Evolutionary conservation across 2,113 vertebrate species (phyloP).

Genomic region (Ceyx cyanopectus): DNA sequence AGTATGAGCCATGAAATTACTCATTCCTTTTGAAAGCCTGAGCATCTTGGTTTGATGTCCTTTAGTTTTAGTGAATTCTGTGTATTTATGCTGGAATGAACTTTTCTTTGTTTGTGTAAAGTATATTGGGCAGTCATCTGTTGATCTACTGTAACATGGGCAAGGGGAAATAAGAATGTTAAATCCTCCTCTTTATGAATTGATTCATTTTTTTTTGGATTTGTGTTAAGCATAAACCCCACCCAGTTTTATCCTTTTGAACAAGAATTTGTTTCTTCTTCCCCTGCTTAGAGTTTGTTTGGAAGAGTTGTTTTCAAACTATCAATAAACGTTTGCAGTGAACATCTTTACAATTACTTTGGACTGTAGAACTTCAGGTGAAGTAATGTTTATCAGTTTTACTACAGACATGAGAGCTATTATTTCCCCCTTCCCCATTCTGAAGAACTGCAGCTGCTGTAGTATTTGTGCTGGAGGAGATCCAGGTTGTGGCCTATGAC

Average conservation of each 20-base stretch:
- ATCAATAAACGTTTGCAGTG: not conserved
- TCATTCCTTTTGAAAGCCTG: not conserved
- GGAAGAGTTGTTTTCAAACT: not conserved
- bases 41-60: not conserved
- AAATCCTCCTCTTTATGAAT: not conserved
- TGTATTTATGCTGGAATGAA: not conserved
- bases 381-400: not conserved
- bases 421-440: not conserved
- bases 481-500: not conserved
- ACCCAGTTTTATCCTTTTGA: not conserved
- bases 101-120: not conserved
- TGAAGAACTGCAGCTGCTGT: not conserved
- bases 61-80: not conserved
- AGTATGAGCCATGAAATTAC: slow-evolving; percentile 12
- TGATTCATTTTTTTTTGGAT: not conserved
- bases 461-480: not conserved
- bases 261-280: not conserved
- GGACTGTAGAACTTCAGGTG: not conserved
- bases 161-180: not conserved
- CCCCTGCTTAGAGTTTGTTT: not conserved
- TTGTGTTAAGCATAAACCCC: not conserved
- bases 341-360: not conserved
- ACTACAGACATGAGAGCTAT: not conserved
- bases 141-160: not conserved
- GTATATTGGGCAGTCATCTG: not conserved